Percentiles rank a stretch among this genome's conserved stretches.
Evolutionary conservation across 2,888 invertebrate genomes (phyloP).

Genomic region (Scaptomyza caliginosa): DNA sequence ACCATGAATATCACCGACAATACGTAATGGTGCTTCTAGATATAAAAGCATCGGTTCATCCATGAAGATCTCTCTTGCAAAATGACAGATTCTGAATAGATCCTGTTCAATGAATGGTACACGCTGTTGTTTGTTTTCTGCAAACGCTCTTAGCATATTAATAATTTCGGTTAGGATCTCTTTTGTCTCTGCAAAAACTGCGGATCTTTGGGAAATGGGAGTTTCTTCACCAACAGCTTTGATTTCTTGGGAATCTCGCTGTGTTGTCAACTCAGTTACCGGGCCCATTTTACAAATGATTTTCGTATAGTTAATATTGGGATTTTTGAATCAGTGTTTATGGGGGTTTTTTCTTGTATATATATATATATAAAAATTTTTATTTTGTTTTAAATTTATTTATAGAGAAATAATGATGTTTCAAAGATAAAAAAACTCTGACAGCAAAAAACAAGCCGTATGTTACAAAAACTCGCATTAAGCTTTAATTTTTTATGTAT

Average conservation of each 20-base stretch:
- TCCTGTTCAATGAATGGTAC: slow-evolving; percentile 25
- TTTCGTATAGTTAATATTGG: neutral
- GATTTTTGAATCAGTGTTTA: neutral
- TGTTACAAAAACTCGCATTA: too few species aligned
- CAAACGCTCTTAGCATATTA: slow-evolving; percentile 9
- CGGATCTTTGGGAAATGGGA: neutral
- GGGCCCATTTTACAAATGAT: neutral
- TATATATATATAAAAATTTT: too few species aligned
- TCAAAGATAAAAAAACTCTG: neutral
- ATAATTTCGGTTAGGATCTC: slow-evolving; percentile 15
- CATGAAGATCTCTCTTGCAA: slow-evolving; percentile 25
- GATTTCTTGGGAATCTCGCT: neutral
- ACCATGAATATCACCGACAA: slow-evolving; percentile 48
- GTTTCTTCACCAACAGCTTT: neutral
- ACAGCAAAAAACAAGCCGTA: neutral
- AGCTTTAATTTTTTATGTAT: neutral
- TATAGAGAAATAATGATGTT: neutral
- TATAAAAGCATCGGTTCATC: slow-evolving; percentile 35
- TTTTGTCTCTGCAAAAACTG: neutral
- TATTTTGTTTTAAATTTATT: neutral
- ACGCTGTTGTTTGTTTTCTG: slow-evolving; percentile 2
- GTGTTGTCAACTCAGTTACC: neutral
- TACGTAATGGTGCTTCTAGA: slow-evolving; percentile 25
- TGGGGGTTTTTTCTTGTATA: neutral
- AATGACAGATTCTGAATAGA: slow-evolving; percentile 12